phyloP scores from a whole-genome alignment of 1,140 invertebrate genomes.

The Hyposmocoma kahamanoa region DNA sequence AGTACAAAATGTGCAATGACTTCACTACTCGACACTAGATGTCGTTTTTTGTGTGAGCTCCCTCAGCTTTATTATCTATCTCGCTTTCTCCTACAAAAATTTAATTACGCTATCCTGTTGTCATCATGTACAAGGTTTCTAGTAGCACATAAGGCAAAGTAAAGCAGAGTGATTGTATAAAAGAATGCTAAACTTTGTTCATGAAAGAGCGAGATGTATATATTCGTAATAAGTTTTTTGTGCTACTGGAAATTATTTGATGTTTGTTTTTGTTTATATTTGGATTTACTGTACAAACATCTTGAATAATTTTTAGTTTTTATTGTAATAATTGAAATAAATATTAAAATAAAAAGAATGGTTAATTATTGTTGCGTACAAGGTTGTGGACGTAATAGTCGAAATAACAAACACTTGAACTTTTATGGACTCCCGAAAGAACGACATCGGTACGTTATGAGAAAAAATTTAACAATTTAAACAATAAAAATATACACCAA shows the following conservation, averaged over 20 bases:
- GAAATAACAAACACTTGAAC: conserved; percentile 42
- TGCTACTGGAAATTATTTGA: neutral
- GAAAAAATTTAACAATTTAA: neutral
- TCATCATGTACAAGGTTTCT: neutral
- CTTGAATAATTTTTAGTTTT: no score
- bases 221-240: neutral
- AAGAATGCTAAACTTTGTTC: neutral
- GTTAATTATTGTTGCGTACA: conserved; percentile 58
- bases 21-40: neutral
- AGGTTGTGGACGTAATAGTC: conserved; percentile 47
- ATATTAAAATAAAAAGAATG: conserved; percentile 29
- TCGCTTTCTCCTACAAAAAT: neutral
- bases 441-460: conserved; percentile 29
- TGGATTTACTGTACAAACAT: no score
- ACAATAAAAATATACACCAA: neutral
- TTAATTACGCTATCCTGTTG: neutral
- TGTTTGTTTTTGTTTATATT: neutral
- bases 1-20: no score
- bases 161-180: neutral
- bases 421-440: conserved; percentile 52
- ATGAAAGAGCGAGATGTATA: neutral
- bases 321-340: neutral
- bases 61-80: no score
- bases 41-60: no score
- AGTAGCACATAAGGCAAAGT: neutral